Conservation (phyloP, 2,888 invertebrate genomes). For the Dermolepida albohirtum region DNA sequence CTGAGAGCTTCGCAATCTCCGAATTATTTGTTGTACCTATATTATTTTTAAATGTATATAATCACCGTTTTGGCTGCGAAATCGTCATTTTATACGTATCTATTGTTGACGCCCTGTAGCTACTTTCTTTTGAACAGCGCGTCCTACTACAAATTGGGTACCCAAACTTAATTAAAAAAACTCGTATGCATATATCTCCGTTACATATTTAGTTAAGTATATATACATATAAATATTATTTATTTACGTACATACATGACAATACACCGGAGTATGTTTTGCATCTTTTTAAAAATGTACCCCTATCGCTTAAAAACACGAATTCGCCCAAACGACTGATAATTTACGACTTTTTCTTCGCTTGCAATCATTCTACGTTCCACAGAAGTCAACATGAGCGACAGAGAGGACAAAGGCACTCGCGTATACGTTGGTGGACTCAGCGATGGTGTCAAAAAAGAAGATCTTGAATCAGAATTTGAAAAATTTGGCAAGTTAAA, state of each 20-base stretch:
- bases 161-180: constrained; percentile 46
- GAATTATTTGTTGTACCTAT: constrained; percentile 58
- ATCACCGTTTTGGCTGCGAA: constrained; percentile 65
- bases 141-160: constrained; percentile 52
- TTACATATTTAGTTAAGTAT: constrained; percentile 56
- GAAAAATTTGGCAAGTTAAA: constrained; percentile 92
- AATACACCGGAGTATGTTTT: constrained; percentile 42
- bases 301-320: constrained; percentile 57
- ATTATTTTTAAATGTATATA: constrained; percentile 54
- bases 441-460: constrained; percentile 89
- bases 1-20: constrained; percentile 63
- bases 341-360: constrained; percentile 50
- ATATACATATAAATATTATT: constrained; percentile 27
- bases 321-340: constrained; percentile 63
- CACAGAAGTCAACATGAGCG: constrained; percentile 57
- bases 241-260: constrained; percentile 41
- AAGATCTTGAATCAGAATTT: constrained; percentile 91
- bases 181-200: constrained; percentile 42
- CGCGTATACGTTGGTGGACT: constrained; percentile 92
- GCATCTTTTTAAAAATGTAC: constrained; percentile 47
- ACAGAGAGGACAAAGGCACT: constrained; percentile 69
- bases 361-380: constrained; percentile 62
- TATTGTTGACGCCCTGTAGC: constrained; percentile 58
- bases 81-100: constrained; percentile 58
- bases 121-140: constrained; percentile 58